phyloP scores from a whole-genome alignment of 1,140 invertebrate species.

The Oscheius sp. region DNA sequence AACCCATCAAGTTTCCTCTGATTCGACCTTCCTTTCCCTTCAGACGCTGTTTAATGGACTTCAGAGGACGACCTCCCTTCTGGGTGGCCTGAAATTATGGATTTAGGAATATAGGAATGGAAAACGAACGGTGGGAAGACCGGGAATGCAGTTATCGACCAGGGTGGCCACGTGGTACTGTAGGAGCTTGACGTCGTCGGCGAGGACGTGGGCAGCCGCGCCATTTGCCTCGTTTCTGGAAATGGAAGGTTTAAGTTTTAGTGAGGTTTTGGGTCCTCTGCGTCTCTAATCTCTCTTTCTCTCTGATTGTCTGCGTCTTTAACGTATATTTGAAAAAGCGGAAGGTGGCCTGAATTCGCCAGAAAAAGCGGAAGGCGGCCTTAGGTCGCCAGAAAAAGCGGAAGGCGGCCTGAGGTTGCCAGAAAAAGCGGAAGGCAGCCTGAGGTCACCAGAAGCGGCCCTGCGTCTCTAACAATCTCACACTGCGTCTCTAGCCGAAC shows the following conservation, averaged over 20 bases:
- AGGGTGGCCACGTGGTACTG: slow-evolving; percentile 98
- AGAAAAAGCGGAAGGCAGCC: too few species aligned
- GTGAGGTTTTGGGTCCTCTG: too few species aligned
- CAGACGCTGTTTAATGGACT: slow-evolving; percentile 82
- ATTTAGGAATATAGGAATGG: neutral
- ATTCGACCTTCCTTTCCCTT: slow-evolving; percentile 93
- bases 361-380: too few species aligned
- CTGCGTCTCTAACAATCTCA: too few species aligned
- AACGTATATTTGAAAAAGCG: too few species aligned
- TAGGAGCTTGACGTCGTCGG: slow-evolving; percentile 94
- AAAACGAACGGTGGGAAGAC: slow-evolving; percentile 75
- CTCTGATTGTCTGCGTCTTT: too few species aligned
- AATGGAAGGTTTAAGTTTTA: slow-evolving; percentile 8
- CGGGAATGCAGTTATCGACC: slow-evolving; percentile 97
- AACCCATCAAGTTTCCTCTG: slow-evolving; percentile 92
- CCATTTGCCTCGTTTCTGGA: slow-evolving; percentile 89
- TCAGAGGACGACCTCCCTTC: slow-evolving; percentile 95
- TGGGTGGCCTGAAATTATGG: slow-evolving; percentile 77
- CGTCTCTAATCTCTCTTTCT: too few species aligned
- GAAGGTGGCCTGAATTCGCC: too few species aligned
- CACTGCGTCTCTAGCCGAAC: too few species aligned
- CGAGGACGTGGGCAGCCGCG: slow-evolving; percentile 90
- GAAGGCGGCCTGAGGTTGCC: too few species aligned
- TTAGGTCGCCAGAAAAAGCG: too few species aligned
- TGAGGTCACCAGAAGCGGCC: too few species aligned